Percentiles rank a stretch among this genome's conserved stretches.
Conservation (phyloP, 37 sponge, comb jelly and placozoan species). For the Ianthella basta region DNA sequence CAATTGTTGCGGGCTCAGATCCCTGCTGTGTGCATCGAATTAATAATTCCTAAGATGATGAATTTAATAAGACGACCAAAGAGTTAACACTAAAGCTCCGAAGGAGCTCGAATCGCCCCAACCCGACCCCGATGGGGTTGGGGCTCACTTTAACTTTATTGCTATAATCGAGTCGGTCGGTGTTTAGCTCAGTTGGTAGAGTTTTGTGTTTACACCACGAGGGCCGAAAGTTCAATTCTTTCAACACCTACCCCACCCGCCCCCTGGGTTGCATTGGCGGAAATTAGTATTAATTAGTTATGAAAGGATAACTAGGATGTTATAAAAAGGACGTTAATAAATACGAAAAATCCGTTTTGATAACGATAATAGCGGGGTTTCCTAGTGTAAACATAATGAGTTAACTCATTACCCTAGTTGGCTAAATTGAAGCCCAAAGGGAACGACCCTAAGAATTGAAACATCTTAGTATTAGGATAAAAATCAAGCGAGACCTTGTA, state of each 20-base stretch:
- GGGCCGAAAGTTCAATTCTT: conserved; percentile 65
- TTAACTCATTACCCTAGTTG: neutral
- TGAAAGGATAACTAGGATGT: conserved; percentile 66
- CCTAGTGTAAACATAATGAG: neutral
- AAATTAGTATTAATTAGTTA: conserved; percentile 56
- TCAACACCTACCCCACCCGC: conserved; percentile 55
- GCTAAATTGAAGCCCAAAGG: neutral
- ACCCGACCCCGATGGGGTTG: no score
- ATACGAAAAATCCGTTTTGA: conserved; percentile 42
- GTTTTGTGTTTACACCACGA: conserved; percentile 67
- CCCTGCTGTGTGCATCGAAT: conserved; percentile 57
- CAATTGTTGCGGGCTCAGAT: conserved; percentile 68
- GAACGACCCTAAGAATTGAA: conserved; percentile 63
- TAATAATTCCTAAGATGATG: no score
- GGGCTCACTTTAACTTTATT: no score
- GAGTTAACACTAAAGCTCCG: no score
- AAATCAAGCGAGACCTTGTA: conserved; percentile 79
- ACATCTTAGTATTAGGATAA: conserved; percentile 78
- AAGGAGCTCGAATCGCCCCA: no score
- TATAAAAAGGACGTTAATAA: conserved; percentile 47
- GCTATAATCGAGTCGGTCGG: neutral
- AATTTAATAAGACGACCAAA: no score
- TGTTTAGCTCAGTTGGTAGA: conserved; percentile 57
- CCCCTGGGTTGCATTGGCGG: no score
- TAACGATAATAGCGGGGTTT: conserved; percentile 15